Evolutionary conservation across 2,797 vertebrate genomes (phyloP).

Genomic region (Xiphorhynchus erythropygius): DNA sequence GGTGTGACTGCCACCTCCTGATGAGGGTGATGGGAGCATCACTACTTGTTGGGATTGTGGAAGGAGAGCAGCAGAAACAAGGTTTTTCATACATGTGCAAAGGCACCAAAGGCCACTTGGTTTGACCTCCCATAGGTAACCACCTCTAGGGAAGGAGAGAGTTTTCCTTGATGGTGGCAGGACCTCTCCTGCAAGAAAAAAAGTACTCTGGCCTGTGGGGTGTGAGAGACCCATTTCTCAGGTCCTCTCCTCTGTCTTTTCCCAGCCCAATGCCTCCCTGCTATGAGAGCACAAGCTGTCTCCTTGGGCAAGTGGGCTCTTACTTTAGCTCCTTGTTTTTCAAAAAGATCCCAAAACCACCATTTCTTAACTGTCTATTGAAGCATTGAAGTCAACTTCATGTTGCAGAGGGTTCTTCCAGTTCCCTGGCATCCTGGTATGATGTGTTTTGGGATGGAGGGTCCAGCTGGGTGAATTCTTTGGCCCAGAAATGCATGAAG

Average conservation of each 20-base stretch:
- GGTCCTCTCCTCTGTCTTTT: not conserved
- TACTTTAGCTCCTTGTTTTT: not conserved
- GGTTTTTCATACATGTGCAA: not conserved
- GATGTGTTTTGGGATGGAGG: not conserved
- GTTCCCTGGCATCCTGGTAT: not conserved
- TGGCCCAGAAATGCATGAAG: not conserved
- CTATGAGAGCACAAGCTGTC: not conserved
- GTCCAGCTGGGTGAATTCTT: too few species aligned
- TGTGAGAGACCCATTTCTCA: not conserved
- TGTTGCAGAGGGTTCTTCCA: not conserved
- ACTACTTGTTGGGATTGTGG: not conserved
- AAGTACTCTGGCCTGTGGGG: not conserved
- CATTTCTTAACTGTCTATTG: rapidly evolving
- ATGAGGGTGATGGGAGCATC: not conserved
- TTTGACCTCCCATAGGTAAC: not conserved
- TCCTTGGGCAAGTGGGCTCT: not conserved
- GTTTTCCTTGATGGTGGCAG: not conserved
- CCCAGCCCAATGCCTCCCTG: not conserved
- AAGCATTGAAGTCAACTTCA: not conserved
- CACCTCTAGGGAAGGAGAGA: not conserved
- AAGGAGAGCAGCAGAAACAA: not conserved
- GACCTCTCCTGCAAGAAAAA: not conserved
- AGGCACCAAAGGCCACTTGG: not conserved
- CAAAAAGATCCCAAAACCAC: rapidly evolving
- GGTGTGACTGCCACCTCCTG: not conserved